Evolutionary conservation across 2,797 vertebrate species (phyloP), one percentile per base, ranked within the genome.

Genomic region (Channallabes apus): DNA sequence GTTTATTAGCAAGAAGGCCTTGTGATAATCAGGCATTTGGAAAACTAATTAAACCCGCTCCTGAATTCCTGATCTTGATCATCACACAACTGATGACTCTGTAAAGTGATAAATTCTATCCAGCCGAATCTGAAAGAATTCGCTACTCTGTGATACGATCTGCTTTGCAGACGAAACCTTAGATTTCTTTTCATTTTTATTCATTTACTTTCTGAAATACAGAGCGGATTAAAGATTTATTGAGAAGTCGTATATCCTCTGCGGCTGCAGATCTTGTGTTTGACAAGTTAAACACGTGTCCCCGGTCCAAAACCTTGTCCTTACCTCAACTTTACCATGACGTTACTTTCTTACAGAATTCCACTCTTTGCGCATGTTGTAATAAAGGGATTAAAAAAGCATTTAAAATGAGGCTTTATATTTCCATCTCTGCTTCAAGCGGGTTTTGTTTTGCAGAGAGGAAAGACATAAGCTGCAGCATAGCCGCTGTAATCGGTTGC

Each of bases 401-500:
- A 41, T 62, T n/a, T n/a, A 79, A n/a, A n/a, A 3, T 18, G 20
- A 41, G 32, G 12, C 22, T 78, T 61, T 56, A 58, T 76, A 58
- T 32, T 58, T 58, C 58, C 29, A 67, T 27, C 46, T 51, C n/a
- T 18, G 71, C 12, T 46, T 72, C 41, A 46, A 72, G 46, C 22
- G 11, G 9, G 68, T 14, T 9, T 11, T 38, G 56, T 59, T 59
- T 77, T 35, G 75, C 75, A 59, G 29, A 35, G 56, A 35, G 75
- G 29, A 22, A 59, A 24, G 54, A 29, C 54, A 77, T 58, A 58
- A 4, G 54, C 73, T 59, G 9, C 58, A 35, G 54, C 69, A 58
- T 76, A 86, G 59, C 54, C 79, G 54, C 20, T 72, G 54, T 80
- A 72, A 77, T 85, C 80, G 75, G 58, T 80, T 67, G 62, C 35